A percentile compares a stretch with the other conserved stretches of the same genome.
Evolutionary conservation across 2,797 vertebrate genomes (phyloP).

Genomic region (Myotis pilosus): DNA sequence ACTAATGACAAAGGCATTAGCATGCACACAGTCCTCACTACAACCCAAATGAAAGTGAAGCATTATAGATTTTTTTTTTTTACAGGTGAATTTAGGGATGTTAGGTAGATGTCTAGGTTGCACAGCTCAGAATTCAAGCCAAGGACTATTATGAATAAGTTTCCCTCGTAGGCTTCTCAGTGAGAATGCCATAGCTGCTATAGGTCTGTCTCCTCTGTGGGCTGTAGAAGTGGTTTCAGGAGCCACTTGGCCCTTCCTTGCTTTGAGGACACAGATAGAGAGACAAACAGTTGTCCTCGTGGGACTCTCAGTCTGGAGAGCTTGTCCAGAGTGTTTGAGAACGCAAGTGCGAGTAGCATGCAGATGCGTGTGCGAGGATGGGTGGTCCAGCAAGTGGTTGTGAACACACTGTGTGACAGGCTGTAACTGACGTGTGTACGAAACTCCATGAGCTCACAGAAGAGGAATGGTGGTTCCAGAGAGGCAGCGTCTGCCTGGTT

Average conservation of each 20-base stretch:
- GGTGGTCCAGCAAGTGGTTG: not conserved
- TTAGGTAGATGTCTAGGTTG: not conserved
- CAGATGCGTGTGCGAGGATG: not conserved
- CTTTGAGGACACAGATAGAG: not conserved
- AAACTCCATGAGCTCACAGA: not conserved
- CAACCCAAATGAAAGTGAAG: not conserved
- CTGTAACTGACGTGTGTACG: not conserved
- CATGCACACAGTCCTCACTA: not conserved
- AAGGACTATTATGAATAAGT: not conserved
- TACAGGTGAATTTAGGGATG: not conserved
- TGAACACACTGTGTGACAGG: not conserved
- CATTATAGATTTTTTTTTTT: not conserved
- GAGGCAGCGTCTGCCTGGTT: too few relatives aligned
- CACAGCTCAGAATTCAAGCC: not conserved
- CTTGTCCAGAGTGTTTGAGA: not conserved
- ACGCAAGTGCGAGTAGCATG: rapidly evolving
- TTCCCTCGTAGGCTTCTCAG: not conserved
- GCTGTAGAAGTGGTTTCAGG: not conserved
- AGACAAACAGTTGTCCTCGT: not conserved
- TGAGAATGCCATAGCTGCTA: not conserved
- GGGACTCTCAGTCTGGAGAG: not conserved
- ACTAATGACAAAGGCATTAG: not conserved
- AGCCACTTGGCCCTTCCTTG: not conserved
- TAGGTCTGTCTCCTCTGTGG: not conserved
- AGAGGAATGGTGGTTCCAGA: not conserved